A percentile compares a stretch with the other conserved stretches of the same genome.
Evolutionary conservation across 2,113 vertebrate species (phyloP).

Genomic region (Myotis davidii): DNA sequence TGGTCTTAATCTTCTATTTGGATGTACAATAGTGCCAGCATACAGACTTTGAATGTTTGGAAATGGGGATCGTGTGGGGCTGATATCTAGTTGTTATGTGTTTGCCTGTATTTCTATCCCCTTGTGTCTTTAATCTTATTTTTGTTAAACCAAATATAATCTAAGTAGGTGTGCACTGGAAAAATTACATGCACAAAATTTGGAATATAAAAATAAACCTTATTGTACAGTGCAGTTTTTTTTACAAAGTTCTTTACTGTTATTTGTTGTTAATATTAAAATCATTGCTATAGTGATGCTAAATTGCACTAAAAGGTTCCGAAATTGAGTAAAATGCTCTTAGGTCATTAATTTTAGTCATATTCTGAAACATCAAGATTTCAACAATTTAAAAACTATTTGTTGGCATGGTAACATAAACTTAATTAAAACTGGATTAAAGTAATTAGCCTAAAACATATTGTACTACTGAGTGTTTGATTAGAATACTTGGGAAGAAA

Average conservation of each 20-base stretch:
- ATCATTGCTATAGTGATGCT: constrained; percentile 65
- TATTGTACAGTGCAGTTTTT: neutral
- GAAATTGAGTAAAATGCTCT: constrained; percentile 80
- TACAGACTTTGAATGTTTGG: neutral
- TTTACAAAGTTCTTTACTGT: constrained; percentile 21
- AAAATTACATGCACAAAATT: neutral
- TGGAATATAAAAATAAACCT: neutral
- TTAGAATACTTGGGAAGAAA: constrained; percentile 79
- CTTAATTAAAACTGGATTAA: constrained; percentile 87
- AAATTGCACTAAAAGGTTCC: constrained; percentile 70
- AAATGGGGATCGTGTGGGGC: neutral
- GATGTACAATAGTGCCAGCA: neutral
- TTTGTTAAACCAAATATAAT: neutral
- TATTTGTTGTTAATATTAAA: constrained; percentile 62
- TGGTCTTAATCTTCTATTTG: neutral
- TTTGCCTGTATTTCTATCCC: neutral
- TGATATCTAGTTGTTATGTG: neutral
- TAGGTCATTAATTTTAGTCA: constrained; percentile 83
- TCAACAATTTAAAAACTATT: constrained; percentile 85
- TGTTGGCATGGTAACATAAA: constrained; percentile 86
- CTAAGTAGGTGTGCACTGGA: neutral
- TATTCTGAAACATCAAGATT: constrained; percentile 79
- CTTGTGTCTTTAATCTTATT: neutral
- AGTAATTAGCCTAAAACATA: constrained; percentile 87
- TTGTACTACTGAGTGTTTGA: constrained; percentile 79